These are phyloP conservation scores for Pristionchus entomophagus DNA, from an alignment of 2,888 invertebrate species.

Conservation along the genomic window DNA sequence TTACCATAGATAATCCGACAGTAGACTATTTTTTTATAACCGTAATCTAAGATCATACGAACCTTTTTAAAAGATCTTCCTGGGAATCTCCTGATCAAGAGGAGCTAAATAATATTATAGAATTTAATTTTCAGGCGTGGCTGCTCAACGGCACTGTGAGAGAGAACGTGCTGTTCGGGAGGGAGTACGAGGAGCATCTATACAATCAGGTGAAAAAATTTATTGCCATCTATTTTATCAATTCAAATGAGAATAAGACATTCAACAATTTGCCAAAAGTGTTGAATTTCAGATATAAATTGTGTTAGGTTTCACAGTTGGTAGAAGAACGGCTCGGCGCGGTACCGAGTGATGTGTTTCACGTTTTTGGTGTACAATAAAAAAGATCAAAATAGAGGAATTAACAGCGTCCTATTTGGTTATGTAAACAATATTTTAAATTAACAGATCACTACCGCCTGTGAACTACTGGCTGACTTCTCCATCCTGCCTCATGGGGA, in stretches of 20 bases:
- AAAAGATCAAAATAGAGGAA: no score
- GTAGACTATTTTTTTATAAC: no score
- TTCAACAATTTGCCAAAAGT: background rate
- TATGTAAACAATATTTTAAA: background rate
- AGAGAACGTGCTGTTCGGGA: constrained; percentile 93
- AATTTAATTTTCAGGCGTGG: constrained; percentile 90
- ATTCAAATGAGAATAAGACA: background rate
- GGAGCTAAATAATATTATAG: no score
- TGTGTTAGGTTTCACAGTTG: background rate
- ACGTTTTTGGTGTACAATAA: no score
- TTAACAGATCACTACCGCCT: constrained; percentile 84
- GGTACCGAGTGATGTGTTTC: no score
- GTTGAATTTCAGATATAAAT: background rate
- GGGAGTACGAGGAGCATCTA: constrained; percentile 82
- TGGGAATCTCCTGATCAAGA: no score
- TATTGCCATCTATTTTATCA: background rate
- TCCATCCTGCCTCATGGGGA: constrained; percentile 88
- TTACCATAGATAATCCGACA: no score
- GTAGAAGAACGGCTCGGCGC: background rate
- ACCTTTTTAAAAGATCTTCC: no score
- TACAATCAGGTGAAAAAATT: constrained; percentile 39
- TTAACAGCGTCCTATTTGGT: no score
- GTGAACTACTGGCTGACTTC: constrained; percentile 91
- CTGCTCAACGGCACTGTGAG: constrained; percentile 94
- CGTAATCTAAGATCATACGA: no score